Evolutionary conservation across 2,797 vertebrate species (phyloP).

Genomic region (Sebastes goodei): DNA sequence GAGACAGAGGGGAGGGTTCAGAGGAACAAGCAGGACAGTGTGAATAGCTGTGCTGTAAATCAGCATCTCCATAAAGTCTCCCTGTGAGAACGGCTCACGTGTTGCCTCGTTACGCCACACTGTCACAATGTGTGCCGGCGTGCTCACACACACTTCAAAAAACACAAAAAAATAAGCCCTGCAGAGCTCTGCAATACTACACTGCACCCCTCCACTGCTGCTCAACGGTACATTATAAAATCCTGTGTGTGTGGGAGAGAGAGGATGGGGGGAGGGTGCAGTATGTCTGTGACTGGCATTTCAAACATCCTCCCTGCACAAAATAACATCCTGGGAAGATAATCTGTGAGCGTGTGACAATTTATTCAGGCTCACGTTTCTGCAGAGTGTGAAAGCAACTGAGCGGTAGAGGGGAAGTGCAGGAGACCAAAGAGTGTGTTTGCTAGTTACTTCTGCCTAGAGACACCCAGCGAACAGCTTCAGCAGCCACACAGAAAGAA

Average conservation of each 20-base stretch:
- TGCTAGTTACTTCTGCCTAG: constrained; percentile 46
- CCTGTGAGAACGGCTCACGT: constrained; percentile 58
- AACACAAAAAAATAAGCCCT: constrained; percentile 53
- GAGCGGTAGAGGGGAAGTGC: constrained; percentile 67
- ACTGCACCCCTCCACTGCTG: constrained; percentile 61
- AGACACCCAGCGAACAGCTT: constrained; percentile 48
- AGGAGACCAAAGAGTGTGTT: constrained; percentile 63
- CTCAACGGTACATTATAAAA: constrained; percentile 69
- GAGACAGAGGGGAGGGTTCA: constrained; percentile 52
- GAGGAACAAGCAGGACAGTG: constrained; percentile 56
- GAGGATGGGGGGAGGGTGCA: constrained; percentile 67
- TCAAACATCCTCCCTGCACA: constrained; percentile 80
- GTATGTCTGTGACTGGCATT: constrained; percentile 79
- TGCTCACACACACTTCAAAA: constrained; percentile 54
- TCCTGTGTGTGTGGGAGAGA: constrained; percentile 23
- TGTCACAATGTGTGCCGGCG: constrained; percentile 53
- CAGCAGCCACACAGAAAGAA: constrained; percentile 37
- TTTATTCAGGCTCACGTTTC: constrained; percentile 84
- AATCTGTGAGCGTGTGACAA: constrained; percentile 82
- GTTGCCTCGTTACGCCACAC: constrained; percentile 62
- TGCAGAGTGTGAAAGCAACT: constrained; percentile 74
- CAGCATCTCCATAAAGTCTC: constrained; percentile 67
- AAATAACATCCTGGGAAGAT: constrained; percentile 84
- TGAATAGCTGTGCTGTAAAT: constrained; percentile 75
- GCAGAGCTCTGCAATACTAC: constrained; percentile 68